A percentile compares a stretch with the other conserved stretches of the same genome.
Conservation (phyloP, 2,888 invertebrate species). For the Arrhopalites spinosus region DNA sequence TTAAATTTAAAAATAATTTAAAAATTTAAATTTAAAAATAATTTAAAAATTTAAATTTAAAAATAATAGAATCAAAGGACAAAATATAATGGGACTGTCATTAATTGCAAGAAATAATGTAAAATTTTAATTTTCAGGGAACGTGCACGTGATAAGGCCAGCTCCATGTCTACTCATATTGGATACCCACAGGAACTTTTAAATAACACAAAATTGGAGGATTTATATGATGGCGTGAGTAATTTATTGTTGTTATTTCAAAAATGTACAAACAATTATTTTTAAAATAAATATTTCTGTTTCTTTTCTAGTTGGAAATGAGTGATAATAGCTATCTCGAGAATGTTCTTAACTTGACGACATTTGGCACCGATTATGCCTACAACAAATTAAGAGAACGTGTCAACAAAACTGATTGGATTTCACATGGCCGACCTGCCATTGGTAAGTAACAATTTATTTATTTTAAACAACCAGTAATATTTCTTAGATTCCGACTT, state of each 20-base stretch:
- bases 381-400: conserved; percentile 77
- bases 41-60: no score
- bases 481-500: no score
- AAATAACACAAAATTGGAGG: conserved; percentile 76
- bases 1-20: no score
- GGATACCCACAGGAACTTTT: conserved; percentile 90
- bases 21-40: no score
- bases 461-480: no score
- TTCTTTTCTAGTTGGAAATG: conserved; percentile 68
- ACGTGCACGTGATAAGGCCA: conserved; percentile 78
- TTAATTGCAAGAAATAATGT: conserved; percentile 1
- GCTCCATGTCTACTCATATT: conserved; percentile 84
- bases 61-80: no score
- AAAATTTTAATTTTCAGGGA: conserved; percentile 42
- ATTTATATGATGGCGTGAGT: conserved; percentile 75
- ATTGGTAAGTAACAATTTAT: no score
- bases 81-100: no score
- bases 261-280: no score
- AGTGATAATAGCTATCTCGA: conserved; percentile 72
- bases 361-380: conserved; percentile 76
- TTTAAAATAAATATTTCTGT: no score
- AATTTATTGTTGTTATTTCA: no score
- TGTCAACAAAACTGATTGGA: conserved; percentile 84
- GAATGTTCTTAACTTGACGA: conserved; percentile 76
- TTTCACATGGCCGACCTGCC: conserved; percentile 82